Conservation (phyloP, 2,797 vertebrate genomes). For the Chaenodraco wilsoni region DNA sequence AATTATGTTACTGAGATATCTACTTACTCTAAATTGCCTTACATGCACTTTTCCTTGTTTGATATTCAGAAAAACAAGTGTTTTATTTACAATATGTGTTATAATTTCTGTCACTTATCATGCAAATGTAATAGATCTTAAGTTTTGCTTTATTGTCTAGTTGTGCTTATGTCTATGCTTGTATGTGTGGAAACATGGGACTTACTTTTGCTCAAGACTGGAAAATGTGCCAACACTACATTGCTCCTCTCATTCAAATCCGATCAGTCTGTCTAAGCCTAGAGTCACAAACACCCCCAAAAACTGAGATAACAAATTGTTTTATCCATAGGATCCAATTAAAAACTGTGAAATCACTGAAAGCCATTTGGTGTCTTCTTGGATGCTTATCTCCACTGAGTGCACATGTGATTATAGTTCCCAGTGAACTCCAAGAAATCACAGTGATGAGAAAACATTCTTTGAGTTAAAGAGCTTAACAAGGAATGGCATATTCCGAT, state of each 20-base stretch:
- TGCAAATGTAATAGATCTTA: background rate
- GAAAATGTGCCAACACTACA: conserved; percentile 36
- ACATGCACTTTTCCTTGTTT: background rate
- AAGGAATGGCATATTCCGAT: conserved; percentile 43
- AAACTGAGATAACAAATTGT: conserved; percentile 68
- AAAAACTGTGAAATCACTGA: conserved; percentile 76
- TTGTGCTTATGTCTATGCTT: background rate
- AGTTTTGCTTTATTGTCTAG: background rate
- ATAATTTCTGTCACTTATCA: background rate
- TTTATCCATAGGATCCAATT: conserved; percentile 80
- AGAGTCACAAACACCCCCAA: conserved; percentile 59
- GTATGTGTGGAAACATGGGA: conserved; percentile 11
- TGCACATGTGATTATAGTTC: conserved; percentile 64
- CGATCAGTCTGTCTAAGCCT: conserved; percentile 53
- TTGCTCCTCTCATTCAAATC: conserved; percentile 52
- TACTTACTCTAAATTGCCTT: background rate
- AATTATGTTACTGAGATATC: no score
- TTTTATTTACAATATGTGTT: background rate
- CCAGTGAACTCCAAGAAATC: conserved; percentile 63
- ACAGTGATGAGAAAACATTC: conserved; percentile 34
- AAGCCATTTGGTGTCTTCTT: conserved; percentile 69
- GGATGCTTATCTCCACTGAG: conserved; percentile 69
- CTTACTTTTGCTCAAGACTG: conserved; percentile 23
- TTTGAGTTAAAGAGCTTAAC: conserved; percentile 39
- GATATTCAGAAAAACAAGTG: background rate